phyloP scores from a whole-genome alignment of 2,888 invertebrate species.

The Adineta ricciae region DNA sequence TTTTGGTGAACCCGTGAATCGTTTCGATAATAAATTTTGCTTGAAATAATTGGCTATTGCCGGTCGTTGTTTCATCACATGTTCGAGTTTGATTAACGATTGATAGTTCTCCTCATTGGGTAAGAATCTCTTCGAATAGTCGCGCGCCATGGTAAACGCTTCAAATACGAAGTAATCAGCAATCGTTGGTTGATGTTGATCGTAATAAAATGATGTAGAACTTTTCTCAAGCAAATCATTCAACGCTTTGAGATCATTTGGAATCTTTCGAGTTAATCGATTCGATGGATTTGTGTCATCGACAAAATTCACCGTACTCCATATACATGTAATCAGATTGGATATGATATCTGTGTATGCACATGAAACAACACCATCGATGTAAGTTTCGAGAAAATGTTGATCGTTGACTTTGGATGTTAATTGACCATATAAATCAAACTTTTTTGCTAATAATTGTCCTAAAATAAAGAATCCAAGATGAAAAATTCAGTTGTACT shows the following conservation, averaged over 20 bases:
- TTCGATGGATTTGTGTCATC: not conserved
- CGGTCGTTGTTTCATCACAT: not conserved
- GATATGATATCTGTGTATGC: not conserved
- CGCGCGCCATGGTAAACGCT: not conserved
- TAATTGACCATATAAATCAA: slow-evolving; percentile 4
- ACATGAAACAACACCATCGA: slow-evolving; percentile 16
- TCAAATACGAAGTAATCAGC: slow-evolving; percentile 16
- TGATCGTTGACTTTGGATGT: not conserved
- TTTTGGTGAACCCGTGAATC: not conserved
- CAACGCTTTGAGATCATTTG: not conserved
- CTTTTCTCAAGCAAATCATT: not conserved
- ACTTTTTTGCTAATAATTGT: not conserved
- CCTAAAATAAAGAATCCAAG: not conserved
- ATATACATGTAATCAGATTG: not conserved
- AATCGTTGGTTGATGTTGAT: slow-evolving; percentile 9
- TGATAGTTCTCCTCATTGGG: not conserved
- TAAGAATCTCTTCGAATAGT: not conserved
- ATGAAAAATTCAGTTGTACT: too few relatives aligned
- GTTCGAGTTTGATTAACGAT: not conserved
- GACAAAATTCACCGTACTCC: not conserved
- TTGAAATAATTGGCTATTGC: not conserved
- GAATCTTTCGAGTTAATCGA: not conserved
- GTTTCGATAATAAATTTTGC: not conserved
- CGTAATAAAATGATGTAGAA: slow-evolving; percentile 8
- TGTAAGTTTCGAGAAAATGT: not conserved